Conservation (phyloP, 2,797 vertebrate genomes). For the Crypturellus tataupa region DNA sequence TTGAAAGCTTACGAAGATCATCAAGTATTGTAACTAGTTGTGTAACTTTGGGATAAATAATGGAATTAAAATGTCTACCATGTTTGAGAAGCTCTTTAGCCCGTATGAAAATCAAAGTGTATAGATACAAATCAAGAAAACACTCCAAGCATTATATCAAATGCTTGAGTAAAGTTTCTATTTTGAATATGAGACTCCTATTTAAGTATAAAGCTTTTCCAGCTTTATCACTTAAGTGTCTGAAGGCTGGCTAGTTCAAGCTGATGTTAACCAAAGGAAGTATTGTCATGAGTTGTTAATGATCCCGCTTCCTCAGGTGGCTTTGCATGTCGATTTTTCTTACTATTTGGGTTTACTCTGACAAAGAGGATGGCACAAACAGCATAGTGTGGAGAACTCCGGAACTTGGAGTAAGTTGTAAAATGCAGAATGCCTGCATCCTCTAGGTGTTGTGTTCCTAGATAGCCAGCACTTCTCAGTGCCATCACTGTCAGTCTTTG, state of each 20-base stretch:
- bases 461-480: neutral
- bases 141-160: neutral
- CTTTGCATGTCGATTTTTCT: neutral
- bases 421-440: neutral
- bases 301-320: neutral
- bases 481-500: neutral
- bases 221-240: neutral
- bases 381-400: rapidly evolving
- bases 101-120: neutral
- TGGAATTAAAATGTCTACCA: neutral
- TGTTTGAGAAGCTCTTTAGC: neutral
- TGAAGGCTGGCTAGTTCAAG: neutral
- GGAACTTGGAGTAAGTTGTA: neutral
- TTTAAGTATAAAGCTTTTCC: neutral
- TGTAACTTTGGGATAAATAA: neutral
- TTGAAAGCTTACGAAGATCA: neutral
- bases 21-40: neutral
- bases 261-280: neutral
- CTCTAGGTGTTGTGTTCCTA: neutral
- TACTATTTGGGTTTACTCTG: neutral
- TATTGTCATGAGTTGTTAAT: neutral
- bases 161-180: neutral
- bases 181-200: neutral
- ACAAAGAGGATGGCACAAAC: neutral
- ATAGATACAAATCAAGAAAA: neutral